A percentile compares a stretch with the other conserved stretches of the same genome.
Evolutionary conservation across 92 coral and sea anemone species (phyloP).

Genomic region (Chrysogorgia sp.): DNA sequence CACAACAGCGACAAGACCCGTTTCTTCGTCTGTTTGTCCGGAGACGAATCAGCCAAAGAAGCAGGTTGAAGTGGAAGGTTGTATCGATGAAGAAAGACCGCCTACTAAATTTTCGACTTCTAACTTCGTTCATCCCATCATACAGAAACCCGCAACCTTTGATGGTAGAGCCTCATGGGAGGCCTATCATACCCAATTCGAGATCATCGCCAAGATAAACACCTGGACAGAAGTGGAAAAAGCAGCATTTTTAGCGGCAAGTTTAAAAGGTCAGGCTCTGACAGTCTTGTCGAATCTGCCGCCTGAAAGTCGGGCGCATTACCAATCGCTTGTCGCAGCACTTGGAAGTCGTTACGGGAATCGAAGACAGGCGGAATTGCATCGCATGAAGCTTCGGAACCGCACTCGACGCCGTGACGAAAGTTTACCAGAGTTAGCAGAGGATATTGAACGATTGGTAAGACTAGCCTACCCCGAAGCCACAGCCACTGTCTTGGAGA

Average conservation of each 20-base stretch:
- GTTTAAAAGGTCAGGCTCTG: slow-evolving; percentile 50
- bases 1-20: no score
- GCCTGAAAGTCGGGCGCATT: slow-evolving; percentile 33
- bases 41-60: no score
- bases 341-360: slow-evolving; percentile 52
- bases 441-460: slow-evolving; percentile 7
- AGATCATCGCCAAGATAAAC: slow-evolving; percentile 50
- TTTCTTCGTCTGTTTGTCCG: no score
- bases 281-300: slow-evolving; percentile 49
- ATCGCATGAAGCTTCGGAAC: slow-evolving; percentile 17
- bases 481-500: neutral
- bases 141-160: slow-evolving; percentile 39
- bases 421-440: slow-evolving; percentile 33
- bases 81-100: no score
- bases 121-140: no score
- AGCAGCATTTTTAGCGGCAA: slow-evolving; percentile 49
- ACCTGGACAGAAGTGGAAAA: slow-evolving; percentile 42
- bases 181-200: slow-evolving; percentile 56
- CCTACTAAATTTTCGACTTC: no score
- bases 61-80: no score
- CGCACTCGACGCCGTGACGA: slow-evolving; percentile 6
- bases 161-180: slow-evolving; percentile 57
- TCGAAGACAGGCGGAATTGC: slow-evolving; percentile 38
- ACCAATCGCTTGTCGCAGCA: slow-evolving; percentile 40
- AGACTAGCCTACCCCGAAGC: no score